A percentile compares a stretch with the other conserved stretches of the same genome.
Conservation (phyloP, 2,797 vertebrate genomes). For the Kryptolebias ocellatus region DNA sequence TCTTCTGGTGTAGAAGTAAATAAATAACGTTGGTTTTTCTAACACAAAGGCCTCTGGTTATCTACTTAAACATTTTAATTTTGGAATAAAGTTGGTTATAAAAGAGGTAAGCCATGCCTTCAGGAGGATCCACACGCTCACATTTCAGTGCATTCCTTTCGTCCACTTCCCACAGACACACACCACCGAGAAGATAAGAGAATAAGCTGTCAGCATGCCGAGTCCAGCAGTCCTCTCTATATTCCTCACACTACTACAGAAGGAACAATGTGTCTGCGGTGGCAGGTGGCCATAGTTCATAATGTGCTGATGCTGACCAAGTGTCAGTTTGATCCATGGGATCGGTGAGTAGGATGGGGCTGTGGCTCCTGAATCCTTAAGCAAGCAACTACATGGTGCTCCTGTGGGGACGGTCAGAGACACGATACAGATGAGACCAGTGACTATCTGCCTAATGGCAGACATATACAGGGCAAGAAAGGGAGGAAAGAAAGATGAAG, state of each 20-base stretch:
- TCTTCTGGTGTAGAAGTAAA: neutral
- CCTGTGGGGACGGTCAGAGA: conserved; percentile 79
- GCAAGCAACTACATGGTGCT: conserved; percentile 72
- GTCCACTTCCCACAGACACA: conserved; percentile 67
- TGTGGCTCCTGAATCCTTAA: conserved; percentile 82
- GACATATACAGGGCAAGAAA: conserved; percentile 75
- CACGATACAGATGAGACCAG: conserved; percentile 83
- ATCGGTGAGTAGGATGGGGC: conserved; percentile 73
- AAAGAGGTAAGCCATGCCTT: conserved; percentile 32
- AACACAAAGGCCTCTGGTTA: neutral
- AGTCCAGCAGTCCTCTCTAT: conserved; percentile 76
- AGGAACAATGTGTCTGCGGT: conserved; percentile 85
- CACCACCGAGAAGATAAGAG: conserved; percentile 72
- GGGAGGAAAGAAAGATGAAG: conserved; percentile 48
- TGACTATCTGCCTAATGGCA: conserved; percentile 83
- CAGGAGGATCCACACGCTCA: conserved; percentile 53
- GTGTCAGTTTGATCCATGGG: conserved; percentile 85
- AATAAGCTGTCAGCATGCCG: conserved; percentile 74
- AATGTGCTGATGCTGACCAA: conserved; percentile 90
- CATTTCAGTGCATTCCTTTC: conserved; percentile 57
- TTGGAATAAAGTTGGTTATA: conserved; percentile 33
- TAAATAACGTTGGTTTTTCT: neutral
- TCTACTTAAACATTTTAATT: neutral
- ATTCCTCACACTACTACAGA: conserved; percentile 88
- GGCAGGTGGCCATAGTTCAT: conserved; percentile 88